Evolutionary conservation across 1,140 invertebrate species (phyloP).

Genomic region (Dreissena polymorpha): DNA sequence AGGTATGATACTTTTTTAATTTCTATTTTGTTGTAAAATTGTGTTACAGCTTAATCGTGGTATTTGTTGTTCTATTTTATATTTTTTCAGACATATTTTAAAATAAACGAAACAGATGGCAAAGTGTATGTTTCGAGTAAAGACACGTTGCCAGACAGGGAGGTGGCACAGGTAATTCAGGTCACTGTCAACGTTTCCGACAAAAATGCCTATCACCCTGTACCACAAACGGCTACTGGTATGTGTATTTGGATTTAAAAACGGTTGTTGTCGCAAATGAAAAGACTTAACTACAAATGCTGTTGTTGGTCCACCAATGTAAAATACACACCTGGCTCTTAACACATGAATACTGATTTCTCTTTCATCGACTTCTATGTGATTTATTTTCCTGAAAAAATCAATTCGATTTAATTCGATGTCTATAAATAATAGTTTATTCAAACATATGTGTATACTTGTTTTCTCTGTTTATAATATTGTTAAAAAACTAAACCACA

Average conservation of each 20-base stretch:
- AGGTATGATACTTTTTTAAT: too few relatives aligned
- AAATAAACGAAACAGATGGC: constrained; percentile 3
- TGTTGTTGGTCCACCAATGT: not conserved
- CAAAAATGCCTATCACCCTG: constrained; percentile 1
- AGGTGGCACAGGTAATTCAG: constrained; percentile 13
- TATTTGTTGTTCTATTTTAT: not conserved
- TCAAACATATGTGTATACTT: too few relatives aligned
- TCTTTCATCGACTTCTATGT: too few relatives aligned
- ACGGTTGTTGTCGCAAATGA: too few relatives aligned
- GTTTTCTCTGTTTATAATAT: too few relatives aligned
- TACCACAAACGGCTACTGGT: constrained; percentile 23
- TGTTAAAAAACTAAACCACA: too few relatives aligned
- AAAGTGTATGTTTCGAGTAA: not conserved
- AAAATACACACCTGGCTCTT: not conserved
- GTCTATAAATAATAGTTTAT: too few relatives aligned
- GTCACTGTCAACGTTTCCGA: constrained; percentile 7
- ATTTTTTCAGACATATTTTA: constrained; percentile 30
- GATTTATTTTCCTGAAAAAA: too few relatives aligned
- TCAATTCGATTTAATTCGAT: too few relatives aligned
- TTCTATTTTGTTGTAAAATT: too few relatives aligned
- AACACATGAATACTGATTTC: too few relatives aligned
- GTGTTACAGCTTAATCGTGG: too few relatives aligned
- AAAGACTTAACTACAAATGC: not conserved
- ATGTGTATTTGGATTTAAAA: not conserved
- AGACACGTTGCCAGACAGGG: constrained; percentile 18